Percentiles rank a stretch among this genome's conserved stretches.
Evolutionary conservation across 2,113 vertebrate genomes (phyloP).

Genomic region (Strix uralensis): DNA sequence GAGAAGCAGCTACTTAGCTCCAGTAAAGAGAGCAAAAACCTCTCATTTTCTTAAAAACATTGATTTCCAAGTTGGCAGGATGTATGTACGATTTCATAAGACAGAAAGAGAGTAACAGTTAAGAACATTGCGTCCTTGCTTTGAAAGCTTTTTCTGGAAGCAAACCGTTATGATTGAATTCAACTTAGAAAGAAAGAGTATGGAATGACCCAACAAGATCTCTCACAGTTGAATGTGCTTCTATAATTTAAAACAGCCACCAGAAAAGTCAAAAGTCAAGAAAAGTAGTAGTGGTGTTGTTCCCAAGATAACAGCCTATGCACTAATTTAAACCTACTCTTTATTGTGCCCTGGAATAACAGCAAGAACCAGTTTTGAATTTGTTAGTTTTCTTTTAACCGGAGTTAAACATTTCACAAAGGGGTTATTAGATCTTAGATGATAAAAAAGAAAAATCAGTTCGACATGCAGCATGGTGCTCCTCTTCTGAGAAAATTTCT

Average conservation of each 20-base stretch:
- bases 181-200: background rate
- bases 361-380: background rate
- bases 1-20: background rate
- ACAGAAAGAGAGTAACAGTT: background rate
- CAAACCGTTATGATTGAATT: background rate
- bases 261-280: background rate
- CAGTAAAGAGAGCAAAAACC: background rate
- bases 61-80: background rate
- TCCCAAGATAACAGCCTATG: background rate
- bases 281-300: background rate
- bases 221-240: background rate
- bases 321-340: background rate
- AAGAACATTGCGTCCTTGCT: background rate
- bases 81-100: background rate
- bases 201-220: background rate
- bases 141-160: conserved; percentile 15
- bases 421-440: background rate
- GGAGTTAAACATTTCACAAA: background rate
- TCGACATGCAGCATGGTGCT: background rate
- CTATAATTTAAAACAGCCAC: background rate
- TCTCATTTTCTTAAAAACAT: background rate
- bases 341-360: background rate
- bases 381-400: background rate
- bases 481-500: background rate
- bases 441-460: background rate